phyloP scores from a whole-genome alignment of 2,888 invertebrate species.

The Romanomermis culicivorax region DNA sequence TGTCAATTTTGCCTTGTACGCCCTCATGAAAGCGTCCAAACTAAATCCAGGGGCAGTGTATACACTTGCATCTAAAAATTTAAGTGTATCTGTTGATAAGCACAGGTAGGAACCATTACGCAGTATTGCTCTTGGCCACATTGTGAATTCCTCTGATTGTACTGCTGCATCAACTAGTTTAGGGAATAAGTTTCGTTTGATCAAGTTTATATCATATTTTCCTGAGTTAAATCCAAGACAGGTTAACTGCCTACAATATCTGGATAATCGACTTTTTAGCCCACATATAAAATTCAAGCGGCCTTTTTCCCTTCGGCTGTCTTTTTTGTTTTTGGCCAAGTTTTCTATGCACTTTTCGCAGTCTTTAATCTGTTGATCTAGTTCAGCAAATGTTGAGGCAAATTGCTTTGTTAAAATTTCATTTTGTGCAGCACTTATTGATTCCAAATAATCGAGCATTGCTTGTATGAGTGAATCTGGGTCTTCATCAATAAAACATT shows the following conservation, averaged over 20 bases:
- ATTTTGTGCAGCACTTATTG: background rate
- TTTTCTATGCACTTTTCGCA: too few species aligned
- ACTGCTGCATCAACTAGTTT: background rate
- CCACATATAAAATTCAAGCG: too few species aligned
- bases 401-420: background rate
- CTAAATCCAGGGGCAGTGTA: too few species aligned
- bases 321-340: too few species aligned
- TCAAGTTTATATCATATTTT: conserved; percentile 3
- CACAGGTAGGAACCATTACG: background rate
- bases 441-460: background rate
- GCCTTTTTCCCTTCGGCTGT: too few species aligned
- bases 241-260: too few species aligned
- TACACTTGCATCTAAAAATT: conserved; percentile 2
- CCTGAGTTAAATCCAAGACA: conserved; percentile 1
- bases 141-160: too few species aligned
- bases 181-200: conserved; percentile 1
- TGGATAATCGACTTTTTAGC: too few species aligned
- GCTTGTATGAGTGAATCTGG: background rate
- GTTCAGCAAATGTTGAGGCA: background rate
- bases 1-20: background rate
- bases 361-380: too few species aligned
- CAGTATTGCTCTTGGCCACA: background rate
- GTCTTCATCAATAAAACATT: conserved; percentile 3
- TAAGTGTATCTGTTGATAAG: background rate
- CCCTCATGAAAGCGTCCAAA: background rate